Conservation (phyloP, 2,113 vertebrate species). For the Rissa tridactyla region DNA sequence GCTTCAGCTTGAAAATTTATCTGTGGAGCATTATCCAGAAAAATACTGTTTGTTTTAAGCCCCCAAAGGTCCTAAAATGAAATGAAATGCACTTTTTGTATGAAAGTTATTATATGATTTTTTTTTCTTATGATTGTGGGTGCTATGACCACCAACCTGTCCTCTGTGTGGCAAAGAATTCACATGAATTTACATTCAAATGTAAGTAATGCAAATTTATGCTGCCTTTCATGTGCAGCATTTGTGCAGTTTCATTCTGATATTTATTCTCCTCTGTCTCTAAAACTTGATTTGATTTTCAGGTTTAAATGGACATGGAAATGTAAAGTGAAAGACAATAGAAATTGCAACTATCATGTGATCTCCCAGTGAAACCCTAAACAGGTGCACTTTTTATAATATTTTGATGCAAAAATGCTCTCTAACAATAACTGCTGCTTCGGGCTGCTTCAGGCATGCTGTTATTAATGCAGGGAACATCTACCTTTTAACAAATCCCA, state of each 20-base stretch:
- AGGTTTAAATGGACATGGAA: neutral
- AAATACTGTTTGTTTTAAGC: neutral
- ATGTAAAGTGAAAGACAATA: neutral
- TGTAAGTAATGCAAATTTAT: neutral
- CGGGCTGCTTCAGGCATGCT: neutral
- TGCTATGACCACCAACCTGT: neutral
- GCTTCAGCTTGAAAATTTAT: neutral
- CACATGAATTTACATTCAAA: neutral
- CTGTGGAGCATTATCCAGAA: neutral
- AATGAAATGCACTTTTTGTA: neutral
- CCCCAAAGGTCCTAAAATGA: neutral
- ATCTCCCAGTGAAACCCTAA: neutral
- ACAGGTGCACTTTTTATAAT: neutral
- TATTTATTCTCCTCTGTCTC: neutral
- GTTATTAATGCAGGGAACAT: neutral
- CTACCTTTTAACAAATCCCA: neutral
- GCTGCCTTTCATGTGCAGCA: neutral
- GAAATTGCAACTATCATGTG: neutral
- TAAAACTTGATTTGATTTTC: neutral
- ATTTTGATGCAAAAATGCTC: neutral
- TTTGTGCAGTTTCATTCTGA: neutral
- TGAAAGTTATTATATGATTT: neutral
- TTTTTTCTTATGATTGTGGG: neutral
- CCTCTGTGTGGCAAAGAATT: neutral
- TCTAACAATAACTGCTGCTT: neutral